phyloP scores from a whole-genome alignment of 2,113 vertebrate genomes.

The Cyphotilapia sp. region DNA sequence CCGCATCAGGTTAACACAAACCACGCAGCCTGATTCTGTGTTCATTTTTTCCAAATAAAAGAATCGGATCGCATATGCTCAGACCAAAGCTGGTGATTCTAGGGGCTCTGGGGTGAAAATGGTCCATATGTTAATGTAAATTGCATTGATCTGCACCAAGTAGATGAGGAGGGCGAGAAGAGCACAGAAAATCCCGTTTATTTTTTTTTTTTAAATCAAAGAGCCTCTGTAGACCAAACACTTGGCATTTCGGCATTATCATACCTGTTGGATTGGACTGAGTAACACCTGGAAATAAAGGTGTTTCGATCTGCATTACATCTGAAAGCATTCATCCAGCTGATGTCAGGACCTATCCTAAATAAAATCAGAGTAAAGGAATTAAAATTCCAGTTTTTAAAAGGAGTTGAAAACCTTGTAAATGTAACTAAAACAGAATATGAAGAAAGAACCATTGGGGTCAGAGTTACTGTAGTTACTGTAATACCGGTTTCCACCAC shows the following conservation, averaged over 20 bases:
- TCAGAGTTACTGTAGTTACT: neutral
- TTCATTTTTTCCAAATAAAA: neutral
- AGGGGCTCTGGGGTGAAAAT: neutral
- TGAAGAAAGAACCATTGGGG: neutral
- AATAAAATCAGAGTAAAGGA: neutral
- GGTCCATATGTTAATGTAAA: neutral
- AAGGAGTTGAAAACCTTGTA: neutral
- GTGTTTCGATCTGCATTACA: neutral
- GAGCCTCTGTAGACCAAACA: neutral
- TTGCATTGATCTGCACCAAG: neutral
- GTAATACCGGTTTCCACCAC: neutral
- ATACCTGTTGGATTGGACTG: neutral
- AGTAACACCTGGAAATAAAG: neutral
- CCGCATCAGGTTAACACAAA: rapidly evolving
- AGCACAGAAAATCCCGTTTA: neutral
- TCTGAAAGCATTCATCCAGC: neutral
- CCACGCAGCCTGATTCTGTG: neutral
- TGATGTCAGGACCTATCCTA: neutral
- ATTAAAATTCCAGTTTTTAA: neutral
- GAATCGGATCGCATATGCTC: neutral
- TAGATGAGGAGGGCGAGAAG: neutral
- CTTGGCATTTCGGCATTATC: neutral
- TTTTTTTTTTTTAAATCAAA: neutral
- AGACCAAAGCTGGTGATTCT: neutral
- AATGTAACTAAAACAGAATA: neutral